phyloP scores from a whole-genome alignment of 2,888 invertebrate genomes.

The Ceraclea dissimilis region DNA sequence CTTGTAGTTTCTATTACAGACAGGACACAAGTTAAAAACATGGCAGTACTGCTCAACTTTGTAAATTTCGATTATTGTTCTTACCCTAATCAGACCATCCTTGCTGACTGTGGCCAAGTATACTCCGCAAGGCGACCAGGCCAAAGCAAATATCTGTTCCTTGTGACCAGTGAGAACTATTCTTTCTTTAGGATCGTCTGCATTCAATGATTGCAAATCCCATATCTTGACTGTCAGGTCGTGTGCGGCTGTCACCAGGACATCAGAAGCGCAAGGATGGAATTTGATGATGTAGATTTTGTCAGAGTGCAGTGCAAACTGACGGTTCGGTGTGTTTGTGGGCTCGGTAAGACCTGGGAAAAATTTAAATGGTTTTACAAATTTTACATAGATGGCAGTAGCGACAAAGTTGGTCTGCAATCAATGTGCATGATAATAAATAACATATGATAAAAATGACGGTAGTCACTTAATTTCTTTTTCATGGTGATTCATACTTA shows the following conservation, averaged over 20 bases:
- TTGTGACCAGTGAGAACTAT: conserved; percentile 67
- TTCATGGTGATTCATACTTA: too few relatives aligned
- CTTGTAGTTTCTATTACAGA: too few relatives aligned
- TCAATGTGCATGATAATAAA: not conserved
- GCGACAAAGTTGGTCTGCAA: too few relatives aligned
- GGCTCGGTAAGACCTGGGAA: conserved; percentile 60
- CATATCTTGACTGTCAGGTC: conserved; percentile 86
- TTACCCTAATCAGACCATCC: conserved; percentile 68
- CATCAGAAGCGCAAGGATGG: conserved; percentile 81
- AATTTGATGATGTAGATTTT: conserved; percentile 87
- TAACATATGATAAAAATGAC: too few relatives aligned
- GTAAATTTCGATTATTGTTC: too few relatives aligned
- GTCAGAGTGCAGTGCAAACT: conserved; percentile 74
- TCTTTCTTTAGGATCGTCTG: conserved; percentile 41
- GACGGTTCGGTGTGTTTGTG: conserved; percentile 64
- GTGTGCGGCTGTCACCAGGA: conserved; percentile 83
- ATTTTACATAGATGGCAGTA: not conserved
- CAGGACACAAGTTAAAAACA: too few relatives aligned
- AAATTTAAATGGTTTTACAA: not conserved
- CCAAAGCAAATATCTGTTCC: conserved; percentile 84
- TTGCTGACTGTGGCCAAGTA: conserved; percentile 83
- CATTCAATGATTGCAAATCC: conserved; percentile 53
- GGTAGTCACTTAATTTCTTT: too few relatives aligned
- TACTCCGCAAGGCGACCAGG: conserved; percentile 90
- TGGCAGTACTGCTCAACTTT: too few relatives aligned